Conservation (phyloP, 2,113 vertebrate species). For the Tachuris rubrigastra region DNA sequence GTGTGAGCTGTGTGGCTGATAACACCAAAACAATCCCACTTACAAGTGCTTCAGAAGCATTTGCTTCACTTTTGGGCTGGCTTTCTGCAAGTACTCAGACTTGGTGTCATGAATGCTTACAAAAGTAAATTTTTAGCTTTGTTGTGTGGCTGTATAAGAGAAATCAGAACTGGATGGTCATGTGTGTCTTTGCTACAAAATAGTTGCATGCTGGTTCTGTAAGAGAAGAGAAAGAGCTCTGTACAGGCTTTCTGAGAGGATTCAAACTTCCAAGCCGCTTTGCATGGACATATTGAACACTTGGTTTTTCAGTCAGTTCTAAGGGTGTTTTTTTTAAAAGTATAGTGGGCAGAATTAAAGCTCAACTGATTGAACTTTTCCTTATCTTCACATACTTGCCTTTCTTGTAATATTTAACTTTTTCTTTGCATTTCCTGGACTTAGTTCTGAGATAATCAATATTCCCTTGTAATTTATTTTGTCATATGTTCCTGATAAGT, state of each 20-base stretch:
- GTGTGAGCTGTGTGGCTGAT: background rate
- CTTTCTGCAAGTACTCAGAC: background rate
- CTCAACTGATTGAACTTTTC: background rate
- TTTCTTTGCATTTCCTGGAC: background rate
- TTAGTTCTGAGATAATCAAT: background rate
- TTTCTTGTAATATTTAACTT: slow-evolving; percentile 16
- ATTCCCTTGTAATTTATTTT: background rate
- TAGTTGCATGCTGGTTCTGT: background rate
- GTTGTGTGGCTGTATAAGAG: background rate
- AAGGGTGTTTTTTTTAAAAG: background rate
- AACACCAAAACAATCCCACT: background rate
- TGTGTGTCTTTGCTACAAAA: background rate
- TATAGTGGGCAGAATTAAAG: background rate
- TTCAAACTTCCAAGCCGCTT: background rate
- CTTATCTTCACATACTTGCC: background rate
- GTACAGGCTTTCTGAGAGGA: background rate
- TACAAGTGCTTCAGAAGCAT: background rate
- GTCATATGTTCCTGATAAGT: background rate
- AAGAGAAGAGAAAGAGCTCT: background rate
- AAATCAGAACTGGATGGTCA: background rate
- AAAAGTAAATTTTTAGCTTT: background rate
- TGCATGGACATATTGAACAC: background rate
- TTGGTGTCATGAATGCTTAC: background rate
- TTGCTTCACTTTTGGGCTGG: background rate
- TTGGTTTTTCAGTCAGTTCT: background rate